Evolutionary conservation across 1,140 invertebrate genomes (phyloP).

Genomic region (Acromyrmex echinatior): DNA sequence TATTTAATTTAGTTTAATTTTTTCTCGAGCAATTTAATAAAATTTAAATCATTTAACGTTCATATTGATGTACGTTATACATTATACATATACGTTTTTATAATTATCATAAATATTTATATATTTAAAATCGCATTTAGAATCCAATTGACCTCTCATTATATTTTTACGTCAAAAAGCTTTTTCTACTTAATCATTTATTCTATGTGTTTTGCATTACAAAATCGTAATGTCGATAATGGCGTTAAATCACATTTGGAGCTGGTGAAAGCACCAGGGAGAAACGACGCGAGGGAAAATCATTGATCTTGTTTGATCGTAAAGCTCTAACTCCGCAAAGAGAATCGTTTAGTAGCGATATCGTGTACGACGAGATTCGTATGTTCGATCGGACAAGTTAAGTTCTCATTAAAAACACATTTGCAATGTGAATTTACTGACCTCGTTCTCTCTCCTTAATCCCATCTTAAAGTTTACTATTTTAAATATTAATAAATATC

Average conservation of each 20-base stretch:
- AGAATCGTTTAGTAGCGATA: constrained; percentile 71
- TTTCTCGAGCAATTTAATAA: constrained; percentile 22
- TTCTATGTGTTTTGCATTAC: background rate
- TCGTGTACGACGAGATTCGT: constrained; percentile 38
- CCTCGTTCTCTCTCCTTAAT: constrained; percentile 8
- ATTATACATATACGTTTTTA: background rate
- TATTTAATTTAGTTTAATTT: background rate
- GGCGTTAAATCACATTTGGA: constrained; percentile 41
- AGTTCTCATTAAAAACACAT: constrained; percentile 66
- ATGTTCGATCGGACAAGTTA: constrained; percentile 63
- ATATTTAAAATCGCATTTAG: background rate
- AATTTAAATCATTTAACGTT: background rate
- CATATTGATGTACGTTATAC: background rate
- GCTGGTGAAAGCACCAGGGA: constrained; percentile 23
- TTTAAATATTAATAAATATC: background rate
- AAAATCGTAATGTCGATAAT: constrained; percentile 19
- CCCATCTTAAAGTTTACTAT: background rate
- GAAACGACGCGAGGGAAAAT: constrained; percentile 40
- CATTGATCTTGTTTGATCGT: constrained; percentile 68
- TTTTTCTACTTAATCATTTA: background rate
- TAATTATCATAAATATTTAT: background rate
- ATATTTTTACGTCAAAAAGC: background rate
- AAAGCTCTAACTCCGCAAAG: constrained; percentile 66
- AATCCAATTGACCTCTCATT: background rate
- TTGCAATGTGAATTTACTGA: constrained; percentile 43